A percentile compares a stretch with the other conserved stretches of the same genome.
Evolutionary conservation across 2,888 invertebrate species (phyloP).

Genomic region (Adineta ricciae): DNA sequence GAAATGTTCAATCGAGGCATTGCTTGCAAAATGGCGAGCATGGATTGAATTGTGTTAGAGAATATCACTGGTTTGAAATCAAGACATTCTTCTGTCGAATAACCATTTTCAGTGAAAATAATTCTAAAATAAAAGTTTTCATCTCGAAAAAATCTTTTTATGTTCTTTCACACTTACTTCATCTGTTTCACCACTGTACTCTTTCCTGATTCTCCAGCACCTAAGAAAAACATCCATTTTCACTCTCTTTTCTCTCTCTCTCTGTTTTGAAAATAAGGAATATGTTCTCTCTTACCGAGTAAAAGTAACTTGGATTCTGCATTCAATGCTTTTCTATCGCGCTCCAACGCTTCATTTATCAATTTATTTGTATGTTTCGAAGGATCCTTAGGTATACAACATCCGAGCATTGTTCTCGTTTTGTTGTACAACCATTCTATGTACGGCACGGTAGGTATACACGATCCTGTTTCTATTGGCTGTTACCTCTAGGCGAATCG

Average conservation of each 20-base stretch:
- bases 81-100: constrained; percentile 71
- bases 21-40: constrained; percentile 79
- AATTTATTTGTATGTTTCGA: not conserved
- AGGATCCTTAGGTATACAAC: not conserved
- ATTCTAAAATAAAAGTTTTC: constrained; percentile 53
- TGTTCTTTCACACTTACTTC: constrained; percentile 69
- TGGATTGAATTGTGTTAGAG: constrained; percentile 72
- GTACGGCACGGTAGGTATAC: too few species aligned
- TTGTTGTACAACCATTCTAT: too few species aligned
- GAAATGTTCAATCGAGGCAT: constrained; percentile 77
- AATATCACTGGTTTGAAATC: constrained; percentile 80
- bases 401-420: not conserved
- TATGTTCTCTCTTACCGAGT: not conserved
- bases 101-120: constrained; percentile 85
- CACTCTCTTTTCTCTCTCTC: not conserved
- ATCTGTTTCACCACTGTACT: constrained; percentile 99
- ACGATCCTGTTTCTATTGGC: not conserved
- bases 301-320: not conserved
- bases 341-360: not conserved
- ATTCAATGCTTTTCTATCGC: not conserved
- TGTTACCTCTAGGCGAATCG: not conserved
- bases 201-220: constrained; percentile 97
- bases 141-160: not conserved
- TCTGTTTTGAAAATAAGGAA: too few species aligned
- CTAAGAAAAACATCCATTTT: constrained; percentile 53